A percentile compares a stretch with the other conserved stretches of the same genome.
These are phyloP conservation scores for Xestia xanthographa DNA, from an alignment of 2,888 invertebrate species.

Conservation along the genomic window DNA sequence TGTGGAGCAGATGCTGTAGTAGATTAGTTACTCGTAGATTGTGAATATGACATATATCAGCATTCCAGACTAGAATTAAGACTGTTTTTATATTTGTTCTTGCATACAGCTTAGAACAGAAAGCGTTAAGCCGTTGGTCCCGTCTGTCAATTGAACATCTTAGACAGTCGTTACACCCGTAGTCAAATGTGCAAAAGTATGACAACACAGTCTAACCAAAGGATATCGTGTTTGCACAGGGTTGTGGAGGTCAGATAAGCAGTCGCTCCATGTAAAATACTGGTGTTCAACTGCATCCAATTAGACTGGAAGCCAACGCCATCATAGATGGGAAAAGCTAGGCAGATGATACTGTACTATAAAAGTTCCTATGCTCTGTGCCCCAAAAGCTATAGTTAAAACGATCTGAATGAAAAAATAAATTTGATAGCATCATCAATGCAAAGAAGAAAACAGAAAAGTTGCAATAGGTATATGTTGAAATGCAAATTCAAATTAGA, in stretches of 20 bases:
- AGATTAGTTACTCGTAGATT: not conserved
- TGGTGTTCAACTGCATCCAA: not conserved
- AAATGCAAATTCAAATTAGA: not conserved
- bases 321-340: not conserved
- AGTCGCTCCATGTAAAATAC: not conserved
- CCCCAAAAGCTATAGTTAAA: not conserved
- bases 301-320: not conserved
- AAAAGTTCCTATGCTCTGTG: not conserved
- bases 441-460: not conserved
- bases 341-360: not conserved
- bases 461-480: not conserved
- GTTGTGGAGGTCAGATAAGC: not conserved
- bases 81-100: not conserved
- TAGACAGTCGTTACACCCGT: not conserved
- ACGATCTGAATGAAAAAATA: not conserved
- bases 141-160: not conserved
- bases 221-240: not conserved
- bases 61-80: not conserved
- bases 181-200: not conserved
- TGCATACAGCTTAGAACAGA: not conserved
- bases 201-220: not conserved
- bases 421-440: not conserved
- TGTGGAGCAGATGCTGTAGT: constrained; percentile 20
- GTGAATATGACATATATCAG: not conserved
- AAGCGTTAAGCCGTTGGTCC: not conserved